Evolutionary conservation across 2,888 invertebrate genomes (phyloP).

Genomic region (Thymelicus acteon): DNA sequence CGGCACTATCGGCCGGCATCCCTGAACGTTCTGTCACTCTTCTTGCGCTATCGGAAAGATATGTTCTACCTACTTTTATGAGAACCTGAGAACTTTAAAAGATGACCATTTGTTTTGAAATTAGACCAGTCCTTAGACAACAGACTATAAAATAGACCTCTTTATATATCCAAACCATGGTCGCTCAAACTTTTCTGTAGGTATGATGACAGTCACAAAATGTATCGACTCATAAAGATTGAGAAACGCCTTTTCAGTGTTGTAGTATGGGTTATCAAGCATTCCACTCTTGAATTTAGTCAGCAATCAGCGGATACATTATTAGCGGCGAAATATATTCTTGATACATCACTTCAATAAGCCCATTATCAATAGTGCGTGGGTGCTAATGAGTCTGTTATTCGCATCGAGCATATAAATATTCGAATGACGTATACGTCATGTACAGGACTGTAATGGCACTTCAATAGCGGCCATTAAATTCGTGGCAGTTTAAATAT

Average conservation of each 20-base stretch:
- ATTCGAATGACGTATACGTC: slow-evolving; percentile 32
- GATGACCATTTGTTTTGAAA: not conserved
- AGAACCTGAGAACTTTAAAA: not conserved
- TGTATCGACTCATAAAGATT: too few relatives aligned
- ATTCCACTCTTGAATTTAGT: not conserved
- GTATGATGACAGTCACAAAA: too few relatives aligned
- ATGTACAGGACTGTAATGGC: slow-evolving; percentile 17
- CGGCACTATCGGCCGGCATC: slow-evolving; percentile 74
- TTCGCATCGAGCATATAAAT: slow-evolving; percentile 29
- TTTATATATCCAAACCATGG: too few relatives aligned
- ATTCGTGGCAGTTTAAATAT: slow-evolving; percentile 6
- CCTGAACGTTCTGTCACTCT: slow-evolving; percentile 64
- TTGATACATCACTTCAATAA: slow-evolving; percentile 21
- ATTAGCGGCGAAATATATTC: slow-evolving; percentile 21
- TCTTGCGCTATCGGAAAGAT: slow-evolving; percentile 55
- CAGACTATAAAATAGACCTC: too few relatives aligned
- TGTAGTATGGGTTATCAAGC: too few relatives aligned
- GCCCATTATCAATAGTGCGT: slow-evolving; percentile 32
- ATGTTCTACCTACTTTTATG: slow-evolving; percentile 41
- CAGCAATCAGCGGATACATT: slow-evolving; percentile 2
- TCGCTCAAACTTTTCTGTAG: too few relatives aligned
- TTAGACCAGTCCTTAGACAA: too few relatives aligned
- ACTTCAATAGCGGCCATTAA: slow-evolving; percentile 15
- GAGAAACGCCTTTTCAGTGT: too few relatives aligned
- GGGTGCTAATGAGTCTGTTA: slow-evolving; percentile 28